Evolutionary conservation across 1,140 invertebrate genomes (phyloP).

Genomic region (Maniola jurtina): DNA sequence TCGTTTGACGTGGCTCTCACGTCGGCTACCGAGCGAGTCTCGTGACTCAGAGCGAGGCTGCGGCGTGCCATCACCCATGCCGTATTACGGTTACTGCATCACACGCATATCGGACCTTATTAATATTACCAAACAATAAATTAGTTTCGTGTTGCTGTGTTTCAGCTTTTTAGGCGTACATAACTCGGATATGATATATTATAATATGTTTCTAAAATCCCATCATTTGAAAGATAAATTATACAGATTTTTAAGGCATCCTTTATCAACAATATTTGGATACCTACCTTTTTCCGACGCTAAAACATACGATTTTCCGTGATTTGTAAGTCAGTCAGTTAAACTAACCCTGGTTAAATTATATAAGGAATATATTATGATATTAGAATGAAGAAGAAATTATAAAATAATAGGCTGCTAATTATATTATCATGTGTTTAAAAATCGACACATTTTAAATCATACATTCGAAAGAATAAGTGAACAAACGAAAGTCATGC

Average conservation of each 20-base stretch:
- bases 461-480: slow-evolving; percentile 35
- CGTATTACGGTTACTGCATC: slow-evolving; percentile 48
- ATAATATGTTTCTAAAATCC: no score
- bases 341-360: no score
- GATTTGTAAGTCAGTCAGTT: no score
- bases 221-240: no score
- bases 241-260: no score
- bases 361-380: no score
- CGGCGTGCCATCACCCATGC: slow-evolving; percentile 39
- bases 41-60: slow-evolving; percentile 47
- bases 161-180: no score
- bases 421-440: not conserved
- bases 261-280: no score
- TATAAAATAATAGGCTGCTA: no score
- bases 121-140: not conserved
- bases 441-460: slow-evolving; percentile 8
- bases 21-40: slow-evolving; percentile 38
- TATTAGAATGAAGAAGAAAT: no score
- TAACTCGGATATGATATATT: slow-evolving; percentile 1
- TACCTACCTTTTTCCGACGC: no score
- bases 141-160: not conserved
- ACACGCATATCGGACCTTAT: slow-evolving; percentile 27
- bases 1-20: slow-evolving; percentile 54
- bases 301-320: no score
- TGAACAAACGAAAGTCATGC: slow-evolving; percentile 42